Evolutionary conservation across 2,113 vertebrate genomes (phyloP).

Genomic region (Montifringilla adamsi): DNA sequence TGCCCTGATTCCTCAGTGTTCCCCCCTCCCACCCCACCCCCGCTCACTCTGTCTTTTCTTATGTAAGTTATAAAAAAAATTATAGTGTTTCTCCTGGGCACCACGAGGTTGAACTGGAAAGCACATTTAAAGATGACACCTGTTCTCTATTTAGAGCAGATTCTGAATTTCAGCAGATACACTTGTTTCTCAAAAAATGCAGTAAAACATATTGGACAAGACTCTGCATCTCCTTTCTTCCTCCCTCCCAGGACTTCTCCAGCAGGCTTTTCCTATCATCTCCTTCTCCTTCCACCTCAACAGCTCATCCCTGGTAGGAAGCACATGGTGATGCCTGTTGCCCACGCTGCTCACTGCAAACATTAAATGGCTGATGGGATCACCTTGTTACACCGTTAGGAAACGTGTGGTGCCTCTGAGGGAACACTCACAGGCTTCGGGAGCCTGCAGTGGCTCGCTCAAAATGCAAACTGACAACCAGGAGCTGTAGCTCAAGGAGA

Average conservation of each 20-base stretch:
- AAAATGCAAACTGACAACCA: neutral
- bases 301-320: neutral
- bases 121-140: neutral
- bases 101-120: neutral
- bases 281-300: neutral
- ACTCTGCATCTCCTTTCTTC: neutral
- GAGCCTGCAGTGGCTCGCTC: neutral
- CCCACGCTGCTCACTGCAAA: accelerated
- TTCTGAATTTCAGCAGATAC: neutral
- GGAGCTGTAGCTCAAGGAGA: neutral
- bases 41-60: neutral
- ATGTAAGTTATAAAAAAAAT: neutral
- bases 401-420: neutral
- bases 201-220: neutral
- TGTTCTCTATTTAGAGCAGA: neutral
- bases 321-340: neutral
- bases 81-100: neutral
- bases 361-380: neutral
- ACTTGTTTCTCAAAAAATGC: neutral
- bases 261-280: neutral
- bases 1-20: neutral
- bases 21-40: accelerated
- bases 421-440: neutral
- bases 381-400: neutral
- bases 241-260: neutral